These are phyloP conservation scores for Enchytraeus crypticus DNA, from an alignment of 2,888 invertebrate genomes.

Conservation along the genomic window DNA sequence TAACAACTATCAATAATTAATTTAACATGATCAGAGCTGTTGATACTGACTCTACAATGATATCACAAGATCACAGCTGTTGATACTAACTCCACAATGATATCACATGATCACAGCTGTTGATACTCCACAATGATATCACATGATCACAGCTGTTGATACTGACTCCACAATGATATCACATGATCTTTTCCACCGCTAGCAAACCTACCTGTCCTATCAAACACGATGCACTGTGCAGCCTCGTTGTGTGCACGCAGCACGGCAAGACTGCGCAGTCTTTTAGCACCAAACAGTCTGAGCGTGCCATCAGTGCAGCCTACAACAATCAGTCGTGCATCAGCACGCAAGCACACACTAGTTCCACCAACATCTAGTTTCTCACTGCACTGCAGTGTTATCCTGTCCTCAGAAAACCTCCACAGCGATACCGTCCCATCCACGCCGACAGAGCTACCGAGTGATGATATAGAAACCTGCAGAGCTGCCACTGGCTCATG, in stretches of 20 bases:
- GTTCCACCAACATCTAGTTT: constrained; percentile 24
- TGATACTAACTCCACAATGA: constrained; percentile 41
- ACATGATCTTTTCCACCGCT: constrained; percentile 38
- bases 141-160: too few species aligned
- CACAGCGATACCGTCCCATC: constrained; percentile 1
- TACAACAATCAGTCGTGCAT: constrained; percentile 35
- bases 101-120: too few species aligned
- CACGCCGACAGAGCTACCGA: constrained; percentile 6
- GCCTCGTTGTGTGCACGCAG: constrained; percentile 36
- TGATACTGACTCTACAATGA: too few species aligned
- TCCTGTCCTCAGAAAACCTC: constrained; percentile 21
- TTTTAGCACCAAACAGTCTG: constrained; percentile 35
- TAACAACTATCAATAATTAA: too few species aligned
- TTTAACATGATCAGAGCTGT: too few species aligned
- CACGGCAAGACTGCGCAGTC: constrained; percentile 37
- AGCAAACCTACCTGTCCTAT: constrained; percentile 32
- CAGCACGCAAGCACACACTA: constrained; percentile 30
- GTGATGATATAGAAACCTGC: neutral
- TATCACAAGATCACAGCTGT: too few species aligned
- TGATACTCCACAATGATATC: too few species aligned
- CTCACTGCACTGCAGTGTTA: constrained; percentile 24
- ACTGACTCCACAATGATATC: constrained; percentile 40
- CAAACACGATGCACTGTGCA: constrained; percentile 35
- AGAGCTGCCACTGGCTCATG: constrained; percentile 6
- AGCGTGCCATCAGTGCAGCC: constrained; percentile 42